Conservation (phyloP, 2,797 vertebrate species). For the Hippopotamyrus pictus region DNA sequence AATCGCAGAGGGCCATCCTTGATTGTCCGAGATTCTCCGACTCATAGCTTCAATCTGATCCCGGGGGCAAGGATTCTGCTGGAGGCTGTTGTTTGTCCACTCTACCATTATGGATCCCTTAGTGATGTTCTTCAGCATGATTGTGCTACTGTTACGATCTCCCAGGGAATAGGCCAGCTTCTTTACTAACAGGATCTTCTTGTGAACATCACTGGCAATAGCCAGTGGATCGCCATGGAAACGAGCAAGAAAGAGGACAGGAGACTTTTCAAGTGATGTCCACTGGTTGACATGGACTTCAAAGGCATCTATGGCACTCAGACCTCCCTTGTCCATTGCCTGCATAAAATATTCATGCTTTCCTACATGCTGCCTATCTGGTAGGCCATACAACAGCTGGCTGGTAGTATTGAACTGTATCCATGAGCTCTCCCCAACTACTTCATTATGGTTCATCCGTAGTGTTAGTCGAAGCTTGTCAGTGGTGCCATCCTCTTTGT, state of each 20-base stretch:
- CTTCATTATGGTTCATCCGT: slow-evolving; percentile 76
- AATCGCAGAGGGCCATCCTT: slow-evolving; percentile 59
- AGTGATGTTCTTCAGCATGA: slow-evolving; percentile 78
- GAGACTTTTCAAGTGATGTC: slow-evolving; percentile 70
- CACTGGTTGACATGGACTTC: slow-evolving; percentile 85
- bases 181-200: slow-evolving; percentile 88
- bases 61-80: slow-evolving; percentile 79
- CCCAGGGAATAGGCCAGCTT: slow-evolving; percentile 81
- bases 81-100: slow-evolving; percentile 92
- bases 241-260: slow-evolving; percentile 75
- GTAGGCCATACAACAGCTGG: slow-evolving; percentile 92
- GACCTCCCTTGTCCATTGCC: slow-evolving; percentile 84
- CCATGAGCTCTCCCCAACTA: slow-evolving; percentile 83
- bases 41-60: slow-evolving; percentile 78
- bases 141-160: slow-evolving; percentile 86
- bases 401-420: slow-evolving; percentile 97
- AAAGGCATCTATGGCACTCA: slow-evolving; percentile 80
- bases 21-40: slow-evolving; percentile 64
- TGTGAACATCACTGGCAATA: slow-evolving; percentile 74
- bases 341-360: slow-evolving; percentile 95
- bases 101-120: slow-evolving; percentile 87
- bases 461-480: slow-evolving; percentile 89
- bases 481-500: slow-evolving; percentile 87
- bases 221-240: slow-evolving; percentile 75
- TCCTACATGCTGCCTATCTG: slow-evolving; percentile 74